Evolutionary conservation across 2,888 invertebrate species (phyloP).

Genomic region (Dolichomitus sp.): DNA sequence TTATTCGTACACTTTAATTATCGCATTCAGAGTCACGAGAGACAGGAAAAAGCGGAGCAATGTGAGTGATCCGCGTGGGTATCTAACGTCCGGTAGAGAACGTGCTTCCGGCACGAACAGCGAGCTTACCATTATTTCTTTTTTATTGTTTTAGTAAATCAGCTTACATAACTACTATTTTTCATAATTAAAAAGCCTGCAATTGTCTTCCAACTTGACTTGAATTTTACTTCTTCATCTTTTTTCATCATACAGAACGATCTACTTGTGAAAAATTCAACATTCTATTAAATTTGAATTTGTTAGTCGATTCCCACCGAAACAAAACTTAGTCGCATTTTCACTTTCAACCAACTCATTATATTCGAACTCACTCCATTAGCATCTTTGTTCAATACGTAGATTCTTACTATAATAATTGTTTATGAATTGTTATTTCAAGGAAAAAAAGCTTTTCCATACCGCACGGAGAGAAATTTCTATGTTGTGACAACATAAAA

Average conservation of each 20-base stretch:
- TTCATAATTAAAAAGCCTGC: not conserved
- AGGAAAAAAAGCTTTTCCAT: too few relatives aligned
- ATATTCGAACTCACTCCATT: too few relatives aligned
- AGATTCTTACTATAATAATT: too few relatives aligned
- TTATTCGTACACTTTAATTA: slow-evolving; percentile 50
- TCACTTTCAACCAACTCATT: too few relatives aligned
- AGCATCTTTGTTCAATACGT: too few relatives aligned
- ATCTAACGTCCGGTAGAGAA: slow-evolving; percentile 40
- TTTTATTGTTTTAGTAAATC: slow-evolving; percentile 1
- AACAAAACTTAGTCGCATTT: too few relatives aligned
- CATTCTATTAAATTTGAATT: too few relatives aligned
- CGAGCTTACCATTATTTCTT: slow-evolving; percentile 10
- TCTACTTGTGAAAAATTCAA: too few relatives aligned
- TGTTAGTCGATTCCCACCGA: too few relatives aligned
- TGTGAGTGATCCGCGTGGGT: slow-evolving; percentile 51
- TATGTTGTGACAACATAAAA: too few relatives aligned
- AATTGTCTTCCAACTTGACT: not conserved
- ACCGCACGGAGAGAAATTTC: too few relatives aligned
- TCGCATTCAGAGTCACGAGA: slow-evolving; percentile 28
- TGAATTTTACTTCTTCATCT: not conserved
- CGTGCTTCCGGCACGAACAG: slow-evolving; percentile 31
- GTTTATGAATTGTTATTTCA: too few relatives aligned
- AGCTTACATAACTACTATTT: not conserved
- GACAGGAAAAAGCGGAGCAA: slow-evolving; percentile 48
- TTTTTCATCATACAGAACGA: not conserved